phyloP scores from a whole-genome alignment of 2,113 vertebrate species.

The Tyto alba region DNA sequence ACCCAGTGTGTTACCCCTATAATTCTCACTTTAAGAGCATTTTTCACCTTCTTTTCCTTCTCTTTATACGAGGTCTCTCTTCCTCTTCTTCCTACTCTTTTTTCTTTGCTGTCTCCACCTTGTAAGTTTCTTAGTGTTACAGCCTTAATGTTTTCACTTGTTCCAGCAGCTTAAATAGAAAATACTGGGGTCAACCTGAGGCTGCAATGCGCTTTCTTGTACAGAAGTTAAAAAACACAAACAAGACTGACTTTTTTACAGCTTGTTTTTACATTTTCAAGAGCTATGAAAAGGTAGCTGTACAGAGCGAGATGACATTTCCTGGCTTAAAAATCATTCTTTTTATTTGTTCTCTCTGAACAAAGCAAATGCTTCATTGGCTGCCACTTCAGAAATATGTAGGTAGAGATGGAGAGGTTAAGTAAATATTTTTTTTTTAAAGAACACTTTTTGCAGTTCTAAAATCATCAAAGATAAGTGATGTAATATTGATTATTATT shows the following conservation, averaged over 20 bases:
- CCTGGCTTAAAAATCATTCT: background rate
- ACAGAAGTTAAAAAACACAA: background rate
- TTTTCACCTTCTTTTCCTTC: background rate
- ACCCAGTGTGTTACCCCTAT: background rate
- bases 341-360: constrained; percentile 27
- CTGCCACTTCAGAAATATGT: background rate
- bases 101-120: background rate
- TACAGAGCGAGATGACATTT: background rate
- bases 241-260: background rate
- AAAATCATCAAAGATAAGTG: background rate
- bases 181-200: background rate
- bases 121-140: background rate
- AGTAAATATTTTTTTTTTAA: background rate
- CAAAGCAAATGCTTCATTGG: background rate
- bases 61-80: background rate
- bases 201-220: background rate
- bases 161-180: background rate
- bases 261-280: background rate
- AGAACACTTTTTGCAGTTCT: background rate
- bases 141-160: background rate
- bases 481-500: background rate
- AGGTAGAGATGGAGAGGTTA: background rate
- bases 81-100: background rate
- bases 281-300: background rate
- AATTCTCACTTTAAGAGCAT: background rate